phyloP scores from a whole-genome alignment of 92 coral and sea anemone species.

The Porites rus region DNA sequence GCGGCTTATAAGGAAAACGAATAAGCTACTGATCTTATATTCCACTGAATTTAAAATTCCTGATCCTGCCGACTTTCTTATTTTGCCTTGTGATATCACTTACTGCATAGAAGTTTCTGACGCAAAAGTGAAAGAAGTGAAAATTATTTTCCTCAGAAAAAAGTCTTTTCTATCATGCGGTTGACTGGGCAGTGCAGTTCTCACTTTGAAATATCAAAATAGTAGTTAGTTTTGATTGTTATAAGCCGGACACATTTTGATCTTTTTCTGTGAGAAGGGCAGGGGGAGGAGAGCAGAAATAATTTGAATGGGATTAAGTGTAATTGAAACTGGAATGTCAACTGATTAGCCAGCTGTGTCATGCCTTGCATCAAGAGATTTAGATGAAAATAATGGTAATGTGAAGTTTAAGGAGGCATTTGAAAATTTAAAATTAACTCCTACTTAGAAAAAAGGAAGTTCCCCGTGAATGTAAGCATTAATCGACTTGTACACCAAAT shows the following conservation, averaged over 20 bases:
- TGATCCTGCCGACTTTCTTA: background rate
- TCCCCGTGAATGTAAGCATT: background rate
- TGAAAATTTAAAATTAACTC: no score
- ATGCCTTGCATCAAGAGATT: background rate
- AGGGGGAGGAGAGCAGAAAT: background rate
- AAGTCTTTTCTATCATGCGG: background rate
- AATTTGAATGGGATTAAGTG: background rate
- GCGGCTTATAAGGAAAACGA: background rate
- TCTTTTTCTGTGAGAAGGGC: background rate
- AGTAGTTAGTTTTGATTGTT: background rate
- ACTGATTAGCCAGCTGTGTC: background rate
- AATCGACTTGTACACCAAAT: background rate
- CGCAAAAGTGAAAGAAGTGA: background rate
- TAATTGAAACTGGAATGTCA: background rate
- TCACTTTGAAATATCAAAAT: background rate
- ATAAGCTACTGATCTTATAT: no score
- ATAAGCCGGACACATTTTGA: slow-evolving; percentile 1
- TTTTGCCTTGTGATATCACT: background rate
- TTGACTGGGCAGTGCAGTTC: background rate
- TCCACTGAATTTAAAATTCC: background rate
- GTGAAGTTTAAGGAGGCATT: no score
- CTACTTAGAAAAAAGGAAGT: no score
- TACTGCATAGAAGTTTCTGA: background rate
- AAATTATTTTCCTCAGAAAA: background rate
- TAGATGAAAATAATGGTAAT: background rate